Conservation (phyloP, 37 sponge, comb jelly and placozoan genomes). For the Halichondria panicea region DNA sequence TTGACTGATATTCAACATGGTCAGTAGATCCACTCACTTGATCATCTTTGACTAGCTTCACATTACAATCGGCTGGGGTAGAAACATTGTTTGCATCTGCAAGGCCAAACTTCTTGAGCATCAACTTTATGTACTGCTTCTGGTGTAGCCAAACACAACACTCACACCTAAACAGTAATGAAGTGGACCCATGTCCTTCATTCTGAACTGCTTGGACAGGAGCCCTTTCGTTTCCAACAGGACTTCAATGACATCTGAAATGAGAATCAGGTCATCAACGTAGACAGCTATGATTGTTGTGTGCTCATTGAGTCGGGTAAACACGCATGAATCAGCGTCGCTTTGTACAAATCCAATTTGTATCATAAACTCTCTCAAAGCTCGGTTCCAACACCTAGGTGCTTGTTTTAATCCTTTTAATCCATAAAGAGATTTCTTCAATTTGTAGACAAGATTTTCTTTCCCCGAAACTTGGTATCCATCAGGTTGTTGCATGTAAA, state of each 20-base stretch:
- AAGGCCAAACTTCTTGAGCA: slow-evolving; percentile 34
- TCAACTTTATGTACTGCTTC: slow-evolving; percentile 19
- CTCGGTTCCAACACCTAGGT: slow-evolving; percentile 28
- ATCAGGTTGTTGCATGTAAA: slow-evolving; percentile 42
- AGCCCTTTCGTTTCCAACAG: slow-evolving; percentile 14
- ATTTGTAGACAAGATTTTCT: neutral
- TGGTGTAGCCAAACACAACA: slow-evolving; percentile 40
- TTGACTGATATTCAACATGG: slow-evolving; percentile 57
- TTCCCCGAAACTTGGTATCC: slow-evolving; percentile 10
- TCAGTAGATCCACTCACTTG: slow-evolving; percentile 28
- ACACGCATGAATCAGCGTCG: slow-evolving; percentile 12
- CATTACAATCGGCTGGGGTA: slow-evolving; percentile 25
- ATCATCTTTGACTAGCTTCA: slow-evolving; percentile 39
- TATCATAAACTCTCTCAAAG: neutral
- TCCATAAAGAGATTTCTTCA: neutral
- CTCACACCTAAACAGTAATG: slow-evolving; percentile 40
- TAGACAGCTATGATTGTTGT: slow-evolving; percentile 34
- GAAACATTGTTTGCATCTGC: slow-evolving; percentile 24
- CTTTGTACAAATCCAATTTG: neutral
- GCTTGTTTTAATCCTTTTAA: slow-evolving; percentile 24
- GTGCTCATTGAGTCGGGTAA: neutral
- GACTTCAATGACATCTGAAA: slow-evolving; percentile 7
- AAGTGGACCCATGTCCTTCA: slow-evolving; percentile 50
- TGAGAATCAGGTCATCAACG: slow-evolving; percentile 39
- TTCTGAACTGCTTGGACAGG: slow-evolving; percentile 18